These are phyloP conservation scores for Amblyopsis hoosieri DNA, from an alignment of 2,797 vertebrate genomes.

Conservation along the genomic window DNA sequence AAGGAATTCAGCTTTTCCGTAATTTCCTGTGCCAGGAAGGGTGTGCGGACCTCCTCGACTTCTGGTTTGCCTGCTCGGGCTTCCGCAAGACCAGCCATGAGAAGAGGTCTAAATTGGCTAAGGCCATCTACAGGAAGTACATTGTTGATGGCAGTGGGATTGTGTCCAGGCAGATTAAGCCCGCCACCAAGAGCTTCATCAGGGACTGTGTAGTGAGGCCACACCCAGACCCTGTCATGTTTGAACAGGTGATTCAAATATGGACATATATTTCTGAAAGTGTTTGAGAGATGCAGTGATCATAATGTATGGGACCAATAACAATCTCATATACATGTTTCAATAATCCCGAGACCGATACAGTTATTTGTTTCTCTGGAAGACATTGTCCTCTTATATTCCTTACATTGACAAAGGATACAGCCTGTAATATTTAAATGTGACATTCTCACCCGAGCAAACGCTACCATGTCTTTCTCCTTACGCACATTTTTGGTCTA, in stretches of 20 bases:
- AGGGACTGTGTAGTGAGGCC: conserved; percentile 88
- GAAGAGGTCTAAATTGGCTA: conserved; percentile 90
- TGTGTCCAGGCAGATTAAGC: conserved; percentile 90
- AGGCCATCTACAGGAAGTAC: conserved; percentile 96
- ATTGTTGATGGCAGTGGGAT: conserved; percentile 88
- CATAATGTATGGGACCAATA: too few relatives aligned
- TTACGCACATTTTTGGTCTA: too few relatives aligned
- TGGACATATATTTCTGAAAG: background rate
- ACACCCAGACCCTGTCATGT: conserved; percentile 93
- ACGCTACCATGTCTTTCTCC: too few relatives aligned
- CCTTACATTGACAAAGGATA: too few relatives aligned
- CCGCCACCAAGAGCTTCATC: conserved; percentile 92
- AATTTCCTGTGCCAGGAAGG: conserved; percentile 91
- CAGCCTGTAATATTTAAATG: too few relatives aligned
- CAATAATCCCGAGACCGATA: too few relatives aligned
- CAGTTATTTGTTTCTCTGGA: too few relatives aligned
- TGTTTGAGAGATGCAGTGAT: background rate
- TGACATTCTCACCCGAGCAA: too few relatives aligned
- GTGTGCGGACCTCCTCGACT: conserved; percentile 91
- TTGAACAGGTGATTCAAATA: conserved; percentile 79
- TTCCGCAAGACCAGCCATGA: conserved; percentile 87
- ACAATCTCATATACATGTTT: too few relatives aligned
- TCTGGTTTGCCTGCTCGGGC: conserved; percentile 97
- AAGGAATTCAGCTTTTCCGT: conserved; percentile 92
- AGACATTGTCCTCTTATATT: too few relatives aligned